Evolutionary conservation across 2,113 vertebrate genomes (phyloP).

Genomic region (Raja brachyura): DNA sequence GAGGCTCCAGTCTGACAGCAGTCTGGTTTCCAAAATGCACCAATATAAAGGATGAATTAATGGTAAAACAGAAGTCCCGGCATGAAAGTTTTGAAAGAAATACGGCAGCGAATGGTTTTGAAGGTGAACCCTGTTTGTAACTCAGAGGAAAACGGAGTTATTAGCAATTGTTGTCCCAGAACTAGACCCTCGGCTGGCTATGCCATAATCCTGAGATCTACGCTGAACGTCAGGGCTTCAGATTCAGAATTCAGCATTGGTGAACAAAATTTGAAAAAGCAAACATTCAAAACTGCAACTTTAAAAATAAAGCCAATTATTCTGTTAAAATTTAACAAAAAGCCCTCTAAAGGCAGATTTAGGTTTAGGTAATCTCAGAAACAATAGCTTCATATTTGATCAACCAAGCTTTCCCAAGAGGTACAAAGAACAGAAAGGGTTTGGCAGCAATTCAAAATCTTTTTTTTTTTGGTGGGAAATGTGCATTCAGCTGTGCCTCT

Average conservation of each 20-base stretch:
- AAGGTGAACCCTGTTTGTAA: background rate
- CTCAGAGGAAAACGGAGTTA: background rate
- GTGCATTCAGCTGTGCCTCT: background rate
- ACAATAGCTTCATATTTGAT: conserved; percentile 10
- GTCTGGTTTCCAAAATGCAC: background rate
- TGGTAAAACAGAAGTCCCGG: background rate
- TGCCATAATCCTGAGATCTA: background rate
- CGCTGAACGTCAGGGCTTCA: background rate
- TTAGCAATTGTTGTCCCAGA: background rate
- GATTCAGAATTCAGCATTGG: background rate
- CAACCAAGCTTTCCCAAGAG: background rate
- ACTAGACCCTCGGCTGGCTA: background rate
- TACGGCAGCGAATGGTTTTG: background rate
- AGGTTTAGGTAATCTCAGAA: background rate
- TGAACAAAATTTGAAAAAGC: background rate
- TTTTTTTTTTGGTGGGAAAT: background rate
- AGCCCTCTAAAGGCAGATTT: background rate
- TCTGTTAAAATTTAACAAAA: conserved; percentile 26
- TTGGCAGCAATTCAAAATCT: background rate
- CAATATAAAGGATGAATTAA: conserved; percentile 4
- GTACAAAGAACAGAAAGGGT: background rate
- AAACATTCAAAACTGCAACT: background rate
- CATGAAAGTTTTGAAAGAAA: background rate
- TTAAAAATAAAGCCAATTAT: background rate
- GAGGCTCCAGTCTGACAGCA: background rate